Evolutionary conservation across 1,140 invertebrate genomes (phyloP).

Genomic region (Triops cancriformis): DNA sequence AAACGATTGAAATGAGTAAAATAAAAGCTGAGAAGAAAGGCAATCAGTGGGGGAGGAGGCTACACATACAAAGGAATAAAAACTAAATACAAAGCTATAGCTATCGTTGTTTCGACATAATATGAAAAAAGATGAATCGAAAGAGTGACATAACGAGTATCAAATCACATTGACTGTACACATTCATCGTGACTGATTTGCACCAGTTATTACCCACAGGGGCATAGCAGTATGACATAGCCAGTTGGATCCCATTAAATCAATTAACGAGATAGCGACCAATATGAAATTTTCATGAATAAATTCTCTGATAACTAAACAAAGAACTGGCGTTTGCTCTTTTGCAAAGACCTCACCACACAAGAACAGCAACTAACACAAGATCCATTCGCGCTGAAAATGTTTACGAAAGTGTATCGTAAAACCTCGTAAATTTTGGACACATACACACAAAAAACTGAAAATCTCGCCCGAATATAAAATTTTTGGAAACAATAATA

Average conservation of each 20-base stretch:
- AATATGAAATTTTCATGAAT: background rate
- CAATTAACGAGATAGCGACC: conserved; percentile 8
- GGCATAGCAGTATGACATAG: conserved; percentile 7
- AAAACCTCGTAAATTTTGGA: background rate
- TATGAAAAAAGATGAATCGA: background rate
- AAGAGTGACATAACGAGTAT: background rate
- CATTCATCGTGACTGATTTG: conserved; percentile 13
- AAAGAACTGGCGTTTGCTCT: background rate
- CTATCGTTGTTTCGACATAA: no score
- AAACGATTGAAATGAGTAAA: no score
- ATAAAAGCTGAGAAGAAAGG: no score
- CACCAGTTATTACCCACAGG: conserved; percentile 1
- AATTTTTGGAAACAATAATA: background rate
- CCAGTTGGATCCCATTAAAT: conserved; percentile 1
- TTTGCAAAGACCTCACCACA: background rate
- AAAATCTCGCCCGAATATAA: conserved; percentile 3
- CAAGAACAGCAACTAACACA: background rate
- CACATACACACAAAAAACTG: background rate
- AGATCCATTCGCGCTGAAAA: background rate
- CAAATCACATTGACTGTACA: conserved; percentile 14
- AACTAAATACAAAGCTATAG: background rate
- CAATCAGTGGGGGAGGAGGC: no score
- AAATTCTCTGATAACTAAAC: background rate
- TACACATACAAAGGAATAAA: background rate
- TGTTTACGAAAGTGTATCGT: background rate